Conservation (phyloP, 1,140 invertebrate species). For the Drosophila teissieri region DNA sequence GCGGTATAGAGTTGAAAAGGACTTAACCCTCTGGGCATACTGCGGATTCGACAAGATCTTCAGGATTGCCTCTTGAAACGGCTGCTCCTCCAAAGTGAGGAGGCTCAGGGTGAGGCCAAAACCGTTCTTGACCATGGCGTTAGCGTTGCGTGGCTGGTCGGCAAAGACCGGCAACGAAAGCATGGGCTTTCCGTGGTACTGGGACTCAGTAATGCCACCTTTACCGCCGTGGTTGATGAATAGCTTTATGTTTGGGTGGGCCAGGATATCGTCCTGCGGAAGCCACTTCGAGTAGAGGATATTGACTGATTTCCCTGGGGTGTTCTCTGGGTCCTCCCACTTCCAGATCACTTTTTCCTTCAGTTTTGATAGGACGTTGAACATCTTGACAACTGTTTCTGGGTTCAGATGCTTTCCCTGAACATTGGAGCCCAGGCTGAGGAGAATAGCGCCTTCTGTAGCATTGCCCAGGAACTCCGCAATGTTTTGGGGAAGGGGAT, state of each 20-base stretch:
- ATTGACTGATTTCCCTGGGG: background rate
- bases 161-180: background rate
- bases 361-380: conserved; percentile 1
- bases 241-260: background rate
- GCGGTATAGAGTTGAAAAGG: conserved; percentile 1
- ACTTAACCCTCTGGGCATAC: background rate
- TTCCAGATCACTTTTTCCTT: conserved; percentile 1
- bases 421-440: background rate
- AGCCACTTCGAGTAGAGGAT: conserved; percentile 1
- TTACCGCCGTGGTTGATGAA: conserved; percentile 1
- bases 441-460: conserved; percentile 2
- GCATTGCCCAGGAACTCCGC: background rate
- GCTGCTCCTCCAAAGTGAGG: background rate
- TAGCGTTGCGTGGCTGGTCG: background rate
- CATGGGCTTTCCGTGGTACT: conserved; percentile 3
- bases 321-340: background rate
- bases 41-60: background rate
- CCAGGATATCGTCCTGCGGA: conserved; percentile 1
- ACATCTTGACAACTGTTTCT: conserved; percentile 4
- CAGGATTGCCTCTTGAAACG: background rate
- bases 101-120: background rate
- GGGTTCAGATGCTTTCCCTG: background rate
- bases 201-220: background rate
- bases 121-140: background rate
- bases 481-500: background rate